These are phyloP conservation scores for Cheilosia impressa DNA, from an alignment of 2,888 invertebrate genomes.

Conservation along the genomic window DNA sequence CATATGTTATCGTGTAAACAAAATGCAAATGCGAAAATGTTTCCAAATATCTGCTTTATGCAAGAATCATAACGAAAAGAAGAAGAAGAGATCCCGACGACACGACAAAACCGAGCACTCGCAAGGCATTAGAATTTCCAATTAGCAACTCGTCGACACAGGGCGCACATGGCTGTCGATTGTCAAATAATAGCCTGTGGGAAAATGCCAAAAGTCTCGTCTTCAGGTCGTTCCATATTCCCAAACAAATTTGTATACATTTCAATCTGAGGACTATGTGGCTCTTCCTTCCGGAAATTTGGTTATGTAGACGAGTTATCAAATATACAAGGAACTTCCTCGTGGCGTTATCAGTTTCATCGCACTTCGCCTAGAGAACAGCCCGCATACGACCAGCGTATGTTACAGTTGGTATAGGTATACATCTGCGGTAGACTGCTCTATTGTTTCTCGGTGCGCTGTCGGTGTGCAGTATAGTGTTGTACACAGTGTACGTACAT, in stretches of 20 bases:
- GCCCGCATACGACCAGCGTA: not conserved
- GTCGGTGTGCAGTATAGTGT: not conserved
- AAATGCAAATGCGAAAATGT: slow-evolving; percentile 53
- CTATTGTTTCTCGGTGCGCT: slow-evolving; percentile 39
- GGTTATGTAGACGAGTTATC: slow-evolving; percentile 56
- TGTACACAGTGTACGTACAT: slow-evolving; percentile 9
- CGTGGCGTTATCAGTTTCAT: slow-evolving; percentile 59
- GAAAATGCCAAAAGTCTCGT: slow-evolving; percentile 36
- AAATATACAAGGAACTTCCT: slow-evolving; percentile 66
- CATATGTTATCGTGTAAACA: slow-evolving; percentile 38
- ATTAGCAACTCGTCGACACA: slow-evolving; percentile 37
- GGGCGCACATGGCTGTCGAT: slow-evolving; percentile 15
- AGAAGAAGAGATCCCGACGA: not conserved
- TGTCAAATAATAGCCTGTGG: slow-evolving; percentile 12
- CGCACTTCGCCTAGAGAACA: slow-evolving; percentile 17
- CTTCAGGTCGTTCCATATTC: slow-evolving; percentile 34
- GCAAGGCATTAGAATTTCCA: slow-evolving; percentile 33
- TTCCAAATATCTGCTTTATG: slow-evolving; percentile 33
- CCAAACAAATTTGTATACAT: slow-evolving; percentile 35
- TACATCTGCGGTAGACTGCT: slow-evolving; percentile 13
- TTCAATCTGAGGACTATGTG: slow-evolving; percentile 45
- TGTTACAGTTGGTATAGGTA: not conserved
- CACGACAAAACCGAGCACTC: not conserved
- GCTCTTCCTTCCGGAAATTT: slow-evolving; percentile 49
- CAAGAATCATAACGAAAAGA: slow-evolving; percentile 25